These are phyloP conservation scores for Orthonevra nobilis DNA, from an alignment of 2,888 invertebrate species.

Conservation along the genomic window DNA sequence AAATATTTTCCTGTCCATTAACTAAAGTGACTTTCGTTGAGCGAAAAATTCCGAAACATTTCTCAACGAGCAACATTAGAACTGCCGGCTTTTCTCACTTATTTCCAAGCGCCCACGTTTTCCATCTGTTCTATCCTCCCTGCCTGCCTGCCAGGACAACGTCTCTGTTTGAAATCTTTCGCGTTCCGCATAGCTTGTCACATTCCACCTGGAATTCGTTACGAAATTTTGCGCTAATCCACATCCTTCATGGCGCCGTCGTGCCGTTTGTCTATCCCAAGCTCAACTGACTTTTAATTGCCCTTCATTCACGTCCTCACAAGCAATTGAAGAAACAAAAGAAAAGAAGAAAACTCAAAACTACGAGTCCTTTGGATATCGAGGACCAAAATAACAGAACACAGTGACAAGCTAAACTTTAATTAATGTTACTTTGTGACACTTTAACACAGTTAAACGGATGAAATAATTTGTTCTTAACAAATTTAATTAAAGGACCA, in stretches of 20 bases:
- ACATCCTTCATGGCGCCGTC: conserved; percentile 34
- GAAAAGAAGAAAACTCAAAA: conserved; percentile 12
- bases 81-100: conserved; percentile 1
- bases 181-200: conserved; percentile 25
- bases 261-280: conserved; percentile 25
- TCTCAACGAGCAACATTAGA: not conserved
- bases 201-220: conserved; percentile 37
- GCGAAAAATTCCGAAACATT: conserved; percentile 42
- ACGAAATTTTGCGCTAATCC: conserved; percentile 6
- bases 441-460: conserved; percentile 62
- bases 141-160: not conserved
- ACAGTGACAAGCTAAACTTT: conserved; percentile 57
- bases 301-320: conserved; percentile 26
- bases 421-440: conserved; percentile 68
- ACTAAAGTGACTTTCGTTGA: conserved; percentile 17
- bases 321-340: conserved; percentile 12
- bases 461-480: conserved; percentile 65
- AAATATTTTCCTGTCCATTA: conserved; percentile 10
- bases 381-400: conserved; percentile 33
- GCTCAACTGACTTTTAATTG: conserved; percentile 33
- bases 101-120: conserved; percentile 13
- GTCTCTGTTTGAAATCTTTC: conserved; percentile 7
- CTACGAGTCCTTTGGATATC: conserved; percentile 37
- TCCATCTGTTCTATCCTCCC: conserved; percentile 4
- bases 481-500: conserved; percentile 63